Conservation (phyloP, 2,888 invertebrate genomes). For the Hirtodrosophila trivittata region DNA sequence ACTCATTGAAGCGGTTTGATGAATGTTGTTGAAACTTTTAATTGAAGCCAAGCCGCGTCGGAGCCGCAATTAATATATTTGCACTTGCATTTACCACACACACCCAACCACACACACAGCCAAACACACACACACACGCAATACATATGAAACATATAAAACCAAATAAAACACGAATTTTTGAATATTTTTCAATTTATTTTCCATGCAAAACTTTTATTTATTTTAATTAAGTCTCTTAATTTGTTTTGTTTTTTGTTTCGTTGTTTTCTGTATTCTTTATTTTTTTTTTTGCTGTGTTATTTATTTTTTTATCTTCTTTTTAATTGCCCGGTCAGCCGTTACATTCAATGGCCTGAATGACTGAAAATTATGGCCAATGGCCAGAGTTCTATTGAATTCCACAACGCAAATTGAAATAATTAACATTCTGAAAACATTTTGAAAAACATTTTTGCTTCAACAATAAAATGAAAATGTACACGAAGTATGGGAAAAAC, state of each 20-base stretch:
- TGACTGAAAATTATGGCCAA: slow-evolving; percentile 34
- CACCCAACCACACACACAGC: not conserved
- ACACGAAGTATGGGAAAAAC: too few relatives aligned
- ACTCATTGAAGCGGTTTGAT: slow-evolving; percentile 57
- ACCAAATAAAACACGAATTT: not conserved
- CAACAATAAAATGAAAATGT: too few relatives aligned
- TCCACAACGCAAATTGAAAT: too few relatives aligned
- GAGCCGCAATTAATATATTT: slow-evolving; percentile 65
- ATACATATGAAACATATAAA: slow-evolving; percentile 13
- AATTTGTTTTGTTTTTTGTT: slow-evolving; percentile 36
- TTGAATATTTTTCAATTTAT: slow-evolving; percentile 21
- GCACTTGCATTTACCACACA: slow-evolving; percentile 44
- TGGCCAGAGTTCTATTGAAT: slow-evolving; percentile 20
- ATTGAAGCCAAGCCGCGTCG: slow-evolving; percentile 60
- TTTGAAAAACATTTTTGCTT: too few relatives aligned
- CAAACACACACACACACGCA: slow-evolving; percentile 18
- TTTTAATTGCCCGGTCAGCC: slow-evolving; percentile 49
- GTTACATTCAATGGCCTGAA: slow-evolving; percentile 34
- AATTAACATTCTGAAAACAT: too few relatives aligned
- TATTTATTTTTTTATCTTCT: not conserved
- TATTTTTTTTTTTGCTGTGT: slow-evolving; percentile 13
- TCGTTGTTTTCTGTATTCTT: not conserved
- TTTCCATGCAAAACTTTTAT: slow-evolving; percentile 44
- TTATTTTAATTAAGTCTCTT: slow-evolving; percentile 66
- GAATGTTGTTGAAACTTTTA: slow-evolving; percentile 73